Evolutionary conservation across 2,113 vertebrate species (phyloP).

Genomic region (Peromyscus californicus): DNA sequence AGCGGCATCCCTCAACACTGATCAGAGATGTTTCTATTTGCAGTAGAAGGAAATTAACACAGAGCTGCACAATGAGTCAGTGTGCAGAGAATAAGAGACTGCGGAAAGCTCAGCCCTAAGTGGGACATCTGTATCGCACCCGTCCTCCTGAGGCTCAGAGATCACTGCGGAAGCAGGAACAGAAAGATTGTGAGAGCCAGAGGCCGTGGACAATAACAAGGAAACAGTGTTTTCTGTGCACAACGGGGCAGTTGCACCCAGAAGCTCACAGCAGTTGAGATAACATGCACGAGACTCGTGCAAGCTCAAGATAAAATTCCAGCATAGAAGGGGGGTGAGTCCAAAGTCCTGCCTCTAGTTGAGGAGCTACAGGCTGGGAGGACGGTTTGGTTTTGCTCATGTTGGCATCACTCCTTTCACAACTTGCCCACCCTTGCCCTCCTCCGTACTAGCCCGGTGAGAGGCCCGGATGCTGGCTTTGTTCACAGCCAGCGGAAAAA

Average conservation of each 20-base stretch:
- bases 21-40: background rate
- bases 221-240: background rate
- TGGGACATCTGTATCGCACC: too few relatives aligned
- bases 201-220: background rate
- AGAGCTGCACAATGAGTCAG: background rate
- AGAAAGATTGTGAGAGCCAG: background rate
- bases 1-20: background rate
- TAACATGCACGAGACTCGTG: background rate
- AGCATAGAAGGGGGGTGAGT: background rate
- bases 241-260: background rate
- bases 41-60: background rate
- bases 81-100: background rate
- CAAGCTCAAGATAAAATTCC: background rate
- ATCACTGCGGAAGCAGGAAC: too few relatives aligned
- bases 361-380: background rate
- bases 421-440: background rate
- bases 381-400: background rate
- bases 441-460: background rate
- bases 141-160: background rate
- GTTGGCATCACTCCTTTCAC: background rate
- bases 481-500: background rate
- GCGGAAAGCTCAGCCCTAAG: too few relatives aligned
- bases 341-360: background rate
- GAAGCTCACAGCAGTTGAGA: background rate
- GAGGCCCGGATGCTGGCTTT: background rate